Base-by-base conservation (phyloP, 1,140 invertebrate genomes). In the Akabosia matsudoensis region DNA sequence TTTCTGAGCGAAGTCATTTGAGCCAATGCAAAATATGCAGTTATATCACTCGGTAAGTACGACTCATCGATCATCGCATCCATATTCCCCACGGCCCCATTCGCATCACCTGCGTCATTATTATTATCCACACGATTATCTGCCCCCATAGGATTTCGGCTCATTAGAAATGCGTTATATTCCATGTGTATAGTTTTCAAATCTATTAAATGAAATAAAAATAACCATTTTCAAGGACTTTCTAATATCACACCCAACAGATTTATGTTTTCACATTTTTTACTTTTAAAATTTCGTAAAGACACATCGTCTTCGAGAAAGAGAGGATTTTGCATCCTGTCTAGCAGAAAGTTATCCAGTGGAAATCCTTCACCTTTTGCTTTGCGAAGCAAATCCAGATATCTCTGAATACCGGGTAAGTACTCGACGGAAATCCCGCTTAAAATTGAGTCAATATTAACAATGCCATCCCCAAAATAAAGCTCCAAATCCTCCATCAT, bases 141-240 rank as follows among this genome's bases (percentile, higher is more conserved):
- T n/a, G 54, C 10, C 13, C 13, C 10, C 3, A 3, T 13, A 24
- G 54, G n/a, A 31, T 31, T 67, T 30, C 61, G 24, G 22, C 61
- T 67, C 61, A 67, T 67, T 31, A 67, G 30, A 67, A 67, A 67
- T 31, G 61, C 61, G n/a, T 67, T 67, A n/a, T 67, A 67, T 31
- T 67, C 61, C 28, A 67, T 16, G n/a, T 67, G 61, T 2, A 67
- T 7, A 7, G 61, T 30, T 31, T 67, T 67, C 24, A 67, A n/a
- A 30, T 67, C 61, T 67, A 22, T 56, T 10, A 56, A 67, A 31
- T n/a, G 54, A 61, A 18, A n/a, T 61, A 24, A 61, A 61, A 61
- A 24, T 7, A 61, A 61, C 54, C 7, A 61, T 61, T 7, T 13
- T 61, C 10, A 4, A 13, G 4, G 16, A 14, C n/a, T n/a, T n/a